Conservation (phyloP, 2,888 invertebrate species). For the Eulithis prunata region DNA sequence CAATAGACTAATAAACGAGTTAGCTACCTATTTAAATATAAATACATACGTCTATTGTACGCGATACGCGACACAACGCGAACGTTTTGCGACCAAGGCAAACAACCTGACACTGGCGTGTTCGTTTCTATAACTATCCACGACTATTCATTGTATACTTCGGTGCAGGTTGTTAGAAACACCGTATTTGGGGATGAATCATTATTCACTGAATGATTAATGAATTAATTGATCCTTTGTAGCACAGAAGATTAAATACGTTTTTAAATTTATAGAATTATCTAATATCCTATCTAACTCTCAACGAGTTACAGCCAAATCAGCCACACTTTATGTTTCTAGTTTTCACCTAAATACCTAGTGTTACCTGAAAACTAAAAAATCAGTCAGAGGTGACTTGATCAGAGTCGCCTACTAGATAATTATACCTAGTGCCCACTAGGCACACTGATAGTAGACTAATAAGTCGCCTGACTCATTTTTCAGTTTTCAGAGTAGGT, state of each 20-base stretch:
- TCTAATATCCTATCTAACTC: no score
- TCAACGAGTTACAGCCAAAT: no score
- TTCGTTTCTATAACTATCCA: conserved; percentile 37
- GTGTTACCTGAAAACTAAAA: no score
- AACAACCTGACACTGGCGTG: conserved; percentile 49
- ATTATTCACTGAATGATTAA: conserved; percentile 17
- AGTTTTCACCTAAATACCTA: no score
- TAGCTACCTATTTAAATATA: not conserved
- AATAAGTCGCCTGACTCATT: no score
- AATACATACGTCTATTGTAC: conserved; percentile 29
- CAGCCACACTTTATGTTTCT: no score
- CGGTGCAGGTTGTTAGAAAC: conserved; percentile 47
- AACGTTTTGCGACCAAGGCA: conserved; percentile 55
- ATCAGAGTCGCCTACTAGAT: no score
- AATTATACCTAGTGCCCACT: no score
- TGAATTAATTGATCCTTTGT: conserved; percentile 9
- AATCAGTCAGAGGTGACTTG: no score
- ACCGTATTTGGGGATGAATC: conserved; percentile 35
- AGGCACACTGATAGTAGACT: no score
- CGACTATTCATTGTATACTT: conserved; percentile 39
- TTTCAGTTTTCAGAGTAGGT: no score
- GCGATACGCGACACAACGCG: no score
- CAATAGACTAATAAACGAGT: conserved; percentile 5
- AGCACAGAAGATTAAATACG: not conserved
- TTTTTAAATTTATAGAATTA: not conserved